Percentiles rank a stretch among this genome's conserved stretches.
phyloP scores from a whole-genome alignment of 2,113 vertebrate species.

The Etheostoma spectabile region DNA sequence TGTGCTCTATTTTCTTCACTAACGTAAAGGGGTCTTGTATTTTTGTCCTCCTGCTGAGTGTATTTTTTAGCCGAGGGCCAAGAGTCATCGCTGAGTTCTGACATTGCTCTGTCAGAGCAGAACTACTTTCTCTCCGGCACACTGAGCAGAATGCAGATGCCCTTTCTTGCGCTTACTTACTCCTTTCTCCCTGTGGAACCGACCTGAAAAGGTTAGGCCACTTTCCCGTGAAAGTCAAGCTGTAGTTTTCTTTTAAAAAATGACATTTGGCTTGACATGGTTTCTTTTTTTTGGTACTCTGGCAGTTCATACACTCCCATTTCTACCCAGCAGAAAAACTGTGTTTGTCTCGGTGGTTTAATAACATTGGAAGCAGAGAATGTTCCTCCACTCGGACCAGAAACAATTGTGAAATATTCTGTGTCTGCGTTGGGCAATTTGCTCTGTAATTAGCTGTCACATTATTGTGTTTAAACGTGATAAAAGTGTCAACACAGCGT shows the following conservation, averaged over 20 bases:
- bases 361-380: neutral
- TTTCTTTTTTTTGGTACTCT: neutral
- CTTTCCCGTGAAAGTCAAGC: constrained; percentile 55
- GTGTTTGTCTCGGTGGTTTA: neutral
- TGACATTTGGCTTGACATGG: constrained; percentile 34
- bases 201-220: constrained; percentile 57
- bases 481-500: neutral
- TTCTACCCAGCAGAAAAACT: neutral
- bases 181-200: constrained; percentile 41
- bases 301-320: neutral
- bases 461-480: neutral
- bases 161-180: constrained; percentile 58
- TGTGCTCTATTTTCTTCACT: no score
- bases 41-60: neutral
- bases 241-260: constrained; percentile 46
- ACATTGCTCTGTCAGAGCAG: constrained; percentile 33
- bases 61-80: constrained; percentile 20
- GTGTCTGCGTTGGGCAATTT: neutral
- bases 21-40: neutral
- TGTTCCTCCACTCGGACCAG: constrained; percentile 4
- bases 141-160: constrained; percentile 48
- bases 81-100: constrained; percentile 10
- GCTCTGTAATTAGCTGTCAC: constrained; percentile 22
- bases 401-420: neutral
- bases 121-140: neutral